A percentile compares a stretch with the other conserved stretches of the same genome.
Evolutionary conservation across 2,113 vertebrate genomes (phyloP).

Genomic region (Alligator sinensis): DNA sequence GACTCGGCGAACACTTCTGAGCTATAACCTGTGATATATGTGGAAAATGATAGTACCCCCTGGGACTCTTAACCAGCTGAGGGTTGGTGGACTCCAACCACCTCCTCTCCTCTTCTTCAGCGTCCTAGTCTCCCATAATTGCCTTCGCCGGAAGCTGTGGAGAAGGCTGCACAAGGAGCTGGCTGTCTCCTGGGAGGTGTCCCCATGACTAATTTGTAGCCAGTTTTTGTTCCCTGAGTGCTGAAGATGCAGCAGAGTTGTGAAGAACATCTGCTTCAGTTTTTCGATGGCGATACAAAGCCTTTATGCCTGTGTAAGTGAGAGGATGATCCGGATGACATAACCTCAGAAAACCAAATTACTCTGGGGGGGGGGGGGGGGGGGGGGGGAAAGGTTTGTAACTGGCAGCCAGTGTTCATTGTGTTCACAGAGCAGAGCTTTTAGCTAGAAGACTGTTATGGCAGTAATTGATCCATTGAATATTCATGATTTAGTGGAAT

Average conservation of each 20-base stretch:
- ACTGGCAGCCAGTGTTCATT: background rate
- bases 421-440: constrained; percentile 43
- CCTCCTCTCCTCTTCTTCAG: too few relatives aligned
- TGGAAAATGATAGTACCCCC: background rate
- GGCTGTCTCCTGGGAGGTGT: background rate
- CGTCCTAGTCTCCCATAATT: too few relatives aligned
- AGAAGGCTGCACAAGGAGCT: too few relatives aligned
- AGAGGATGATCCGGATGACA: background rate
- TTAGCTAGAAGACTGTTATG: constrained; percentile 49
- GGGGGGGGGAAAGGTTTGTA: background rate
- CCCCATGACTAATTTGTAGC: background rate
- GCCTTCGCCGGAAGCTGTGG: too few relatives aligned
- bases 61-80: background rate
- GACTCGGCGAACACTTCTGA: too few relatives aligned
- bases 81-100: too few relatives aligned
- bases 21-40: too few relatives aligned
- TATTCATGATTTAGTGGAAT: constrained; percentile 57
- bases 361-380: constrained; percentile 6
- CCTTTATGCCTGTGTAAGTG: background rate
- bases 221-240: background rate
- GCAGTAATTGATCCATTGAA: constrained; percentile 55
- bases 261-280: background rate
- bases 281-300: background rate
- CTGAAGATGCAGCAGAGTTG: background rate
- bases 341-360: constrained; percentile 20